These are phyloP conservation scores for Sympetrum striolatum DNA, from an alignment of 2,888 invertebrate genomes.

Conservation along the genomic window DNA sequence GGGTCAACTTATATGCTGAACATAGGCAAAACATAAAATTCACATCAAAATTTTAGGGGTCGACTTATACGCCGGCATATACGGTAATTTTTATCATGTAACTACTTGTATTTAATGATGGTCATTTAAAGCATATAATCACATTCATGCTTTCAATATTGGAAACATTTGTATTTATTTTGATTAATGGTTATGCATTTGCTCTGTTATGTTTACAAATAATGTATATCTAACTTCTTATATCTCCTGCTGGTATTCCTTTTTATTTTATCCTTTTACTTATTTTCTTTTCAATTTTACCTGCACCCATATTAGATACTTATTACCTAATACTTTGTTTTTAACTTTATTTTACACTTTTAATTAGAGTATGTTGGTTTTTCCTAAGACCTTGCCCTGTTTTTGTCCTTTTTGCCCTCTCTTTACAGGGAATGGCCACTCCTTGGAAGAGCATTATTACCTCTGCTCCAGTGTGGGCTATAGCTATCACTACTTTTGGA, in stretches of 20 bases:
- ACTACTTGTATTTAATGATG: no score
- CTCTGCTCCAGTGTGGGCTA: slow-evolving; percentile 73
- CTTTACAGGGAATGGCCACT: slow-evolving; percentile 60
- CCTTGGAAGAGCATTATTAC: slow-evolving; percentile 71
- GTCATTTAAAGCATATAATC: no score
- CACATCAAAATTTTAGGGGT: no score
- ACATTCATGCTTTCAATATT: no score
- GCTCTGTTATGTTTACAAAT: no score
- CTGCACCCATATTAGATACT: slow-evolving; percentile 54
- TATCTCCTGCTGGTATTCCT: neutral
- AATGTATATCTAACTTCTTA: no score
- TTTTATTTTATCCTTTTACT: neutral
- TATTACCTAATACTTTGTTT: slow-evolving; percentile 44
- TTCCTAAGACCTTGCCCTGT: neutral
- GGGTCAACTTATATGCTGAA: no score
- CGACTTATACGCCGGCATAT: no score
- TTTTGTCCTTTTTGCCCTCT: slow-evolving; percentile 12
- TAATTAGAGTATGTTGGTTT: neutral
- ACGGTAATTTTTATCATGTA: no score
- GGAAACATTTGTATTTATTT: no score
- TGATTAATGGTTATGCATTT: no score
- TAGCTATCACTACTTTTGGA: slow-evolving; percentile 76
- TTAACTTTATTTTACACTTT: neutral
- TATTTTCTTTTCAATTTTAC: slow-evolving; percentile 7
- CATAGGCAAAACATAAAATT: no score